These are phyloP conservation scores for Sesia bembeciformis DNA, from an alignment of 2,888 invertebrate species.

Conservation along the genomic window DNA sequence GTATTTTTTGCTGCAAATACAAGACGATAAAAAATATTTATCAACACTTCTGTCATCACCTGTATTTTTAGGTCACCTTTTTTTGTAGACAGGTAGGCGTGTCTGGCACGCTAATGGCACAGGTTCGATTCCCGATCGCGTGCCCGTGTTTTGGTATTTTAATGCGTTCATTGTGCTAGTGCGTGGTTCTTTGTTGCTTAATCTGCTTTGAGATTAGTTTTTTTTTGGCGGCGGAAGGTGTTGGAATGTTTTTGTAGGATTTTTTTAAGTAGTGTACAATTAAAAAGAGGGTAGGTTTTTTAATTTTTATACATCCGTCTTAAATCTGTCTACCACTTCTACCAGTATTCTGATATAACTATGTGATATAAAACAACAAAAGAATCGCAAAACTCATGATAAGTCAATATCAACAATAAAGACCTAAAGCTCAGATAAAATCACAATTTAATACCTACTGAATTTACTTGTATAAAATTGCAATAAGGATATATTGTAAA, in stretches of 20 bases:
- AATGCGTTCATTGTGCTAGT: slow-evolving; percentile 20
- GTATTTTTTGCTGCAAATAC: too few relatives aligned
- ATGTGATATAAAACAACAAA: too few relatives aligned
- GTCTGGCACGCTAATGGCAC: slow-evolving; percentile 49
- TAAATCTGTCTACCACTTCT: too few relatives aligned
- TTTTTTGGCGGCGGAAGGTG: slow-evolving; percentile 15
- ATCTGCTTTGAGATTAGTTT: slow-evolving; percentile 6
- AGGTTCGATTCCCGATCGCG: slow-evolving; percentile 59
- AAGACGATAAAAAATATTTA: neutral
- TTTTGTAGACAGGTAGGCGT: slow-evolving; percentile 44
- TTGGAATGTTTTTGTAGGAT: slow-evolving; percentile 14
- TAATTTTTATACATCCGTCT: too few relatives aligned
- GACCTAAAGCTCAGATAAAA: too few relatives aligned
- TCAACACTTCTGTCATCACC: slow-evolving; percentile 10
- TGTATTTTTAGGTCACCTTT: slow-evolving; percentile 30
- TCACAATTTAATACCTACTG: too few relatives aligned
- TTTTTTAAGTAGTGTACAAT: neutral
- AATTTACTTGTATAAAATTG: too few relatives aligned
- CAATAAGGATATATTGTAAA: too few relatives aligned
- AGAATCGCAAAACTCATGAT: too few relatives aligned
- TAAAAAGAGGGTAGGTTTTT: too few relatives aligned
- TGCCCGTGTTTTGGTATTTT: slow-evolving; percentile 50
- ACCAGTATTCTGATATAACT: too few relatives aligned
- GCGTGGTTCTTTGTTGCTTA: slow-evolving; percentile 2
- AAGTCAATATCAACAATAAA: too few relatives aligned